Percentiles rank a stretch among this genome's conserved stretches.
Evolutionary conservation across 2,888 invertebrate genomes (phyloP).

Genomic region (Aquatica leii): DNA sequence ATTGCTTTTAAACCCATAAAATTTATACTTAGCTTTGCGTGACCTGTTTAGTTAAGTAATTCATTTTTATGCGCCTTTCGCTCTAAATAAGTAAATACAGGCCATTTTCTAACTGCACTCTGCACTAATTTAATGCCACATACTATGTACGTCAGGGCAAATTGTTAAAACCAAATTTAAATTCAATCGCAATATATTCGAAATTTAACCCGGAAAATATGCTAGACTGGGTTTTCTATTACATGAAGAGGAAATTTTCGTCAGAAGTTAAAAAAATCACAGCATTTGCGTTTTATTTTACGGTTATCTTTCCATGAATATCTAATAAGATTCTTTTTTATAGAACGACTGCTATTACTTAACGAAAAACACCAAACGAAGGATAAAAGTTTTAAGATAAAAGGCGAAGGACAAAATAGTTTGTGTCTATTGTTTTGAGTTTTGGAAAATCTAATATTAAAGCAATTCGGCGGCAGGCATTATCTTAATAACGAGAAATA

Average conservation of each 20-base stretch:
- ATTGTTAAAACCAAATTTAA: slow-evolving; percentile 8
- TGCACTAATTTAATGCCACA: neutral
- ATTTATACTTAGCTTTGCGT: slow-evolving; percentile 12
- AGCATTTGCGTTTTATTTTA: slow-evolving; percentile 35
- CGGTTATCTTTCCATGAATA: slow-evolving; percentile 38
- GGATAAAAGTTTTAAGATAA: slow-evolving; percentile 31
- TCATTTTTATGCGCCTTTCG: slow-evolving; percentile 2
- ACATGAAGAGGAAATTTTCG: slow-evolving; percentile 18
- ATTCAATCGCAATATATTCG: neutral
- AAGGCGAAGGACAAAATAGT: slow-evolving; percentile 23
- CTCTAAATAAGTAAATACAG: slow-evolving; percentile 8
- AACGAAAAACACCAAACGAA: slow-evolving; percentile 31
- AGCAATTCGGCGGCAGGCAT: too few relatives aligned
- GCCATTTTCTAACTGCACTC: neutral
- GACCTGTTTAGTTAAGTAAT: slow-evolving; percentile 12
- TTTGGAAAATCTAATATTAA: slow-evolving; percentile 1
- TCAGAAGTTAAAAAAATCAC: slow-evolving; percentile 30
- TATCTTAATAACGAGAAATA: neutral
- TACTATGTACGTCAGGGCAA: neutral
- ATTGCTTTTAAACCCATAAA: slow-evolving; percentile 3
- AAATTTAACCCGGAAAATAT: slow-evolving; percentile 1
- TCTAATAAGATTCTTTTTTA: slow-evolving; percentile 37
- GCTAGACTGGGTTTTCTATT: slow-evolving; percentile 21
- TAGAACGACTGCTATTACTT: slow-evolving; percentile 36
- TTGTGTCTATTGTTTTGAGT: slow-evolving; percentile 17